These are phyloP conservation scores for Ceratina australensis DNA, from an alignment of 1,140 invertebrate species.

Conservation along the genomic window DNA sequence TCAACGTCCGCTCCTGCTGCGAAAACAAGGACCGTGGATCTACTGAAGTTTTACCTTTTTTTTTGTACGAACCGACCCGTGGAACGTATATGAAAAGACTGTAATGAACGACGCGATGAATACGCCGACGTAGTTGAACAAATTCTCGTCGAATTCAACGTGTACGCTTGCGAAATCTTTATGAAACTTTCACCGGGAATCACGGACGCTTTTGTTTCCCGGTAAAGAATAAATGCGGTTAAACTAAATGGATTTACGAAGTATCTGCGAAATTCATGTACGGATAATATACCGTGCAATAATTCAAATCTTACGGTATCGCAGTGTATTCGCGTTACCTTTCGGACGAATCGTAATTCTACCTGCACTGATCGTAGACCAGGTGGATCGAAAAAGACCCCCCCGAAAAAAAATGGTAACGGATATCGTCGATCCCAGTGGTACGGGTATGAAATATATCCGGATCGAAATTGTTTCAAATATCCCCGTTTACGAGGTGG, in stretches of 20 bases:
- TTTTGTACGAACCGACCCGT: not conserved
- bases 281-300: too few species aligned
- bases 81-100: constrained; percentile 35
- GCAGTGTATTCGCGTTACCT: too few species aligned
- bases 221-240: not conserved
- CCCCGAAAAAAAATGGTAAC: too few species aligned
- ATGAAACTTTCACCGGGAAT: not conserved
- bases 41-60: too few species aligned
- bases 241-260: not conserved
- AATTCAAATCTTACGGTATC: too few species aligned
- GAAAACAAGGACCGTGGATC: constrained; percentile 5
- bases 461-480: not conserved
- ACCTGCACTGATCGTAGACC: too few species aligned
- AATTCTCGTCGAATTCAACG: constrained; percentile 29
- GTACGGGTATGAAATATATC: not conserved
- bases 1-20: not conserved
- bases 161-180: constrained; percentile 1
- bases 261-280: too few species aligned
- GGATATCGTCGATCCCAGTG: not conserved
- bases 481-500: not conserved
- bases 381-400: too few species aligned
- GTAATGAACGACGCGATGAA: constrained; percentile 38
- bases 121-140: constrained; percentile 21
- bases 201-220: not conserved
- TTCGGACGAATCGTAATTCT: too few species aligned